Base-by-base conservation (phyloP, 2,113 vertebrate genomes). In the human (Homo sapiens) region DNA sequence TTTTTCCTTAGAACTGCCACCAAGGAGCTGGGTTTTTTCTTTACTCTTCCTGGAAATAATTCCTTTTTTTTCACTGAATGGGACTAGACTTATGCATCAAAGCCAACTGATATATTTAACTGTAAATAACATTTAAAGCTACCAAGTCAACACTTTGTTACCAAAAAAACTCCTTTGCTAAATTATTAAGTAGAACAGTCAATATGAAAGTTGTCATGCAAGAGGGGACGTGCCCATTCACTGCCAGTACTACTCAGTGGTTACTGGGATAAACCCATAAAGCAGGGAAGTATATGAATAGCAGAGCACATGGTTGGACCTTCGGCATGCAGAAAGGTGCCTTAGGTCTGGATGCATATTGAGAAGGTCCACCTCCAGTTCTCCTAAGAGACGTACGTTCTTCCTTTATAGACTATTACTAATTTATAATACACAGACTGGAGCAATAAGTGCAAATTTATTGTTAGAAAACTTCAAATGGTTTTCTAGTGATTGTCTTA, bases 1-100 rank as follows among this genome's bases (percentile, higher is more conserved):
- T 94, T 94, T 95, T 88, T 85, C 35, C 45, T 66, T 59, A 43
- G 52, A 82, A 93, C 90, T 68, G 40, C n/a, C 68, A 80, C 52
- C 35, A 76, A 32, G 55, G 14, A 80, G 64, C 76, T 86, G 6
- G 10, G 8, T 9, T 96, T 90, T 94, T n/a, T 66, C 1, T 95
- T 80, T 38, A 61, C 3, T 90, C 35, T 88, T 93, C 30, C 55
- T 45, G 16, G 23, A 93, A 91, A 91, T 52, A 75, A 84, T 89
- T 93, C 48, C 23, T 88, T 95, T 61, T 35, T 68, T 64, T 64
- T 32, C 30, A 66, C 64, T 32, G 32, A 14, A 18, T 94, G 45
- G 12, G 66, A 30, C 72, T 89, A 90, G 52, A 48, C 50, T 96
- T 95, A 78, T 92, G 82, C 22, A 48, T 38, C 52, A 87, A 93